Evolutionary conservation across 1,140 invertebrate genomes (phyloP).

Genomic region (Monochamus saltuarius): DNA sequence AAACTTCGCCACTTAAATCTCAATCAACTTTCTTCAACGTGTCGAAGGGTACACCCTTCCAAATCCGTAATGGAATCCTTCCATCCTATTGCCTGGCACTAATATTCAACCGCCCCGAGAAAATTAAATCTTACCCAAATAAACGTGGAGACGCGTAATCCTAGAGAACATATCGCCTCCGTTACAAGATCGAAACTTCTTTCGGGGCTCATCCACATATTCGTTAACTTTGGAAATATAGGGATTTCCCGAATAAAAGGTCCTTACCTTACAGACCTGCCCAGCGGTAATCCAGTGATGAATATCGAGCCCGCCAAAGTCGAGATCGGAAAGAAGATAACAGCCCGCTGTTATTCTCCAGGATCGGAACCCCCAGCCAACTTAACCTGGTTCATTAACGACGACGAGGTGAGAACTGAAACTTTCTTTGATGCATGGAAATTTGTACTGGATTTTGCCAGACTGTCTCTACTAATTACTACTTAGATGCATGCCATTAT

Average conservation of each 20-base stretch:
- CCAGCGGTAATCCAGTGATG: conserved; percentile 39
- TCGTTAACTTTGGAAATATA: conserved; percentile 1
- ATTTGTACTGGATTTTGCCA: too few species aligned
- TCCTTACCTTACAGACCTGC: conserved; percentile 38
- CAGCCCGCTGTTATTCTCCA: conserved; percentile 57
- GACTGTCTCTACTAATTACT: too few species aligned
- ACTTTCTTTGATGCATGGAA: not conserved
- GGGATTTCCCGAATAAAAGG: not conserved
- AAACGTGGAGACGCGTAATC: not conserved
- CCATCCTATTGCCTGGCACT: not conserved
- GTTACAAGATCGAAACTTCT: not conserved
- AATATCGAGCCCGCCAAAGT: conserved; percentile 42
- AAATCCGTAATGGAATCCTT: too few species aligned
- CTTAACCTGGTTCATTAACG: conserved; percentile 66
- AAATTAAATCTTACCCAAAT: not conserved
- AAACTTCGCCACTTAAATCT: too few species aligned
- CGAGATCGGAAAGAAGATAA: conserved; percentile 50
- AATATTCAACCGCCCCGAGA: not conserved
- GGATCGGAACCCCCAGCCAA: conserved; percentile 61
- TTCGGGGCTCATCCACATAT: not conserved
- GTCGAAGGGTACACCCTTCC: too few species aligned
- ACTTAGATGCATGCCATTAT: too few species aligned
- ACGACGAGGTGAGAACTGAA: conserved; percentile 57
- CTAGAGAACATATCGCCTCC: not conserved
- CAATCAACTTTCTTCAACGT: too few species aligned